These are phyloP conservation scores for Boloria selene DNA, from an alignment of 2,888 invertebrate species.

Conservation along the genomic window DNA sequence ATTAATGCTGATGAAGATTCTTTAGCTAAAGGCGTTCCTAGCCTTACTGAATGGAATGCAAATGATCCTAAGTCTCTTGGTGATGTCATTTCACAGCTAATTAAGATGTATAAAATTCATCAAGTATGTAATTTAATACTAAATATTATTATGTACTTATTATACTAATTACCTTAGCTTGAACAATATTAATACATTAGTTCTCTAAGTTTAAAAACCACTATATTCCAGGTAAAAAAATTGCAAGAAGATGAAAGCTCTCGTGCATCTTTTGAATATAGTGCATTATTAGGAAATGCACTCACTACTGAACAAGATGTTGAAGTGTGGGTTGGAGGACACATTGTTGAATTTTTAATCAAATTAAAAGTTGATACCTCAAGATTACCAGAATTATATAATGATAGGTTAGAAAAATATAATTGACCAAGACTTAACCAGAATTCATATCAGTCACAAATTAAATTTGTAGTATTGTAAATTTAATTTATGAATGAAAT, in stretches of 20 bases:
- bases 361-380: slow-evolving; percentile 84
- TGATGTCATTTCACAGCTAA: slow-evolving; percentile 83
- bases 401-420: slow-evolving; percentile 63
- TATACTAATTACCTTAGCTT: no score
- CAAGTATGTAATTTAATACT: slow-evolving; percentile 72
- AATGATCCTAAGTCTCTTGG: slow-evolving; percentile 82
- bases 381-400: slow-evolving; percentile 81
- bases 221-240: slow-evolving; percentile 61
- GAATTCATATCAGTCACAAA: no score
- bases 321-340: slow-evolving; percentile 85
- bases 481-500: no score
- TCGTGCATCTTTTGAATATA: slow-evolving; percentile 84
- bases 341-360: slow-evolving; percentile 84
- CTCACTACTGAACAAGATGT: slow-evolving; percentile 82
- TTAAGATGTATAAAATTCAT: slow-evolving; percentile 83
- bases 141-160: not conserved
- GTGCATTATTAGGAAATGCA: slow-evolving; percentile 80
- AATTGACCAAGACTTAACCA: not conserved
- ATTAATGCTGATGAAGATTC: slow-evolving; percentile 80
- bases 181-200: no score
- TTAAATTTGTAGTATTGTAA: no score
- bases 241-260: slow-evolving; percentile 79
- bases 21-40: slow-evolving; percentile 80
- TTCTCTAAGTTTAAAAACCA: no score
- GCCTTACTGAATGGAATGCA: slow-evolving; percentile 85